Base-by-base conservation (phyloP, 2,113 vertebrate species). In the Thalassarche chlororhynchos region DNA sequence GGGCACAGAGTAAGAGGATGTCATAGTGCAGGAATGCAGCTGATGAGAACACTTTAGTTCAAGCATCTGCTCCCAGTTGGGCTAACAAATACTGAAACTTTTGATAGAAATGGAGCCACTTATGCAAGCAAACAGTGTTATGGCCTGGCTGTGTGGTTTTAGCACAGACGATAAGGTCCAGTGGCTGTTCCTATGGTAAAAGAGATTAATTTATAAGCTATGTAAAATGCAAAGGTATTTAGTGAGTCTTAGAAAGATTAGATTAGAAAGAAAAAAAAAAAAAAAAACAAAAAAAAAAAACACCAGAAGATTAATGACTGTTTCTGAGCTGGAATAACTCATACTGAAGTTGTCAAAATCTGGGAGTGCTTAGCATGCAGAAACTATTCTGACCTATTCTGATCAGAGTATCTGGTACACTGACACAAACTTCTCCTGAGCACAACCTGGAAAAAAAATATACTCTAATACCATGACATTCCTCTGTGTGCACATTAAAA, bases 261-360 rank as follows among this genome's bases (percentile, higher is more conserved):
- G 80, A 86, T 96, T 94, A 75, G 68, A 71, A 84, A 77, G 62
- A 26, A 77, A 64, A 13, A 42, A 42, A 42, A 12, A 40, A 40
- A 42, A 42, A 81, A 71, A 10, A 25, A 34, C 3, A 18, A 18
- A 78, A 64, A 9, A 29, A 52, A 14, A 9, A 2, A 0, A 4
- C 14, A 36, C 25, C 40, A 49, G 5, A 70, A 34, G 21, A 78
- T 81, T 77, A 93, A 82, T 81, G 32, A 44, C 72, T 90, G 74
- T 93, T 95, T 93, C 72, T 76, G 65, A 91, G 70, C 92, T 96
- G 89, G 72, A 93, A 87, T 87, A 89, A 87, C 83, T 95, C 80
- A 47, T 8, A 51, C 62, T 57, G 55, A 79, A 64, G 34, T 65
- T 93, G 87, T 95, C 91, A 90, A 89, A 88, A 84, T 65, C 71